phyloP scores from a whole-genome alignment of 2,888 invertebrate genomes.

The Sminthurides aquaticus region DNA sequence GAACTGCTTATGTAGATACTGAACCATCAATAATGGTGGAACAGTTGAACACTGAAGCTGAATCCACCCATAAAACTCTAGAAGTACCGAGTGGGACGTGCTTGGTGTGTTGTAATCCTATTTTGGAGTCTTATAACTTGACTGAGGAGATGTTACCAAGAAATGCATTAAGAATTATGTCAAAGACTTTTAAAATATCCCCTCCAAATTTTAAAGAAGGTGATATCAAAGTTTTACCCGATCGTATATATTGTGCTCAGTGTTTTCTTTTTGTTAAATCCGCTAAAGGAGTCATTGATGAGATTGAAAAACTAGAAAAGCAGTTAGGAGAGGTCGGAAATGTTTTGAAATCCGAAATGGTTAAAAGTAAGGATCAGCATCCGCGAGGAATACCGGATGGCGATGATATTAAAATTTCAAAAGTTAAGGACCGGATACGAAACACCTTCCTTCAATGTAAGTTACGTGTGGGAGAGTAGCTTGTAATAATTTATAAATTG shows the following conservation, averaged over 20 bases:
- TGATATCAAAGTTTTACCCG: background rate
- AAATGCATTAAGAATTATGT: too few species aligned
- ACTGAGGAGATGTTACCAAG: too few species aligned
- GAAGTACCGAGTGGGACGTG: too few species aligned
- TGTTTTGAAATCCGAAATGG: background rate
- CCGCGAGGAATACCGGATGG: background rate
- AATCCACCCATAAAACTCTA: too few species aligned
- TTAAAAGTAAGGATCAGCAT: background rate
- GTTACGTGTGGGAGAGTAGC: too few species aligned
- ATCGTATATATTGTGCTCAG: background rate
- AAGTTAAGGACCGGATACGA: background rate
- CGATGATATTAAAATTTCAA: background rate
- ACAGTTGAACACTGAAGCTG: too few species aligned
- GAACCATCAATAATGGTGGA: too few species aligned
- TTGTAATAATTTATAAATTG: too few species aligned
- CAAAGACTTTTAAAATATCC: background rate
- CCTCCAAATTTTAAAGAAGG: background rate
- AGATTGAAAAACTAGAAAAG: background rate
- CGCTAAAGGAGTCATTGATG: background rate
- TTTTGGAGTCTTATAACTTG: too few species aligned
- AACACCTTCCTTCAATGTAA: background rate
- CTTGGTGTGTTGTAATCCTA: too few species aligned
- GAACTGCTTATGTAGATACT: too few species aligned
- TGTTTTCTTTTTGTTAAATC: background rate
- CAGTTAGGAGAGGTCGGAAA: background rate